Conservation (phyloP, 2,113 vertebrate species). For the Pangasianodon gigas region DNA sequence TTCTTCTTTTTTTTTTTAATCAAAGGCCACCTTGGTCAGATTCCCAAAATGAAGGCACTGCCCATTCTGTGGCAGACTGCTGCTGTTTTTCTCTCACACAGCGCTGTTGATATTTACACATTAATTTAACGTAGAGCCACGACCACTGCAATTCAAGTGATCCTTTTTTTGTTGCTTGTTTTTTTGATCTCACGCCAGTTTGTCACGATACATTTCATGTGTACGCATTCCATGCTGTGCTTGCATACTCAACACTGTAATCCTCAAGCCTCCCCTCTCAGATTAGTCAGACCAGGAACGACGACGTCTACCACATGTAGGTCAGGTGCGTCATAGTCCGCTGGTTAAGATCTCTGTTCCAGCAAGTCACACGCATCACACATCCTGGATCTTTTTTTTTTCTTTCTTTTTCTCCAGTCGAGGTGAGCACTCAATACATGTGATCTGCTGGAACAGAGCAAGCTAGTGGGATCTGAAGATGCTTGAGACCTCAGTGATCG, state of each 20-base stretch:
- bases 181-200: conserved; percentile 3
- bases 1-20: conserved; percentile 41
- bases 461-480: conserved; percentile 41
- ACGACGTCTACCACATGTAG: conserved; percentile 9
- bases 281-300: conserved; percentile 47
- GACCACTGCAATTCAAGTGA: conserved; percentile 48
- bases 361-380: not conserved
- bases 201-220: not conserved
- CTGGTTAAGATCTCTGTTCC: conserved; percentile 35
- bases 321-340: conserved; percentile 18
- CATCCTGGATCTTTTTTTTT: not conserved
- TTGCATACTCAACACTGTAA: conserved; percentile 13
- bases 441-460: conserved; percentile 40
- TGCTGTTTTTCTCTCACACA: conserved; percentile 8
- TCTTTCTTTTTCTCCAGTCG: not conserved
- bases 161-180: conserved; percentile 38
- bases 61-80: conserved; percentile 54
- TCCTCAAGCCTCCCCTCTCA: conserved; percentile 39
- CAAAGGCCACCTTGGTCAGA: conserved; percentile 60
- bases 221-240: not conserved
- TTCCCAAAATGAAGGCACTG: conserved; percentile 61
- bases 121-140: conserved; percentile 15
- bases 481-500: conserved; percentile 25
- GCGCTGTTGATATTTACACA: conserved; percentile 4
- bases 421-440: not conserved